phyloP scores from a whole-genome alignment of 2,888 invertebrate species.

The Onthophagus sagittarius region DNA sequence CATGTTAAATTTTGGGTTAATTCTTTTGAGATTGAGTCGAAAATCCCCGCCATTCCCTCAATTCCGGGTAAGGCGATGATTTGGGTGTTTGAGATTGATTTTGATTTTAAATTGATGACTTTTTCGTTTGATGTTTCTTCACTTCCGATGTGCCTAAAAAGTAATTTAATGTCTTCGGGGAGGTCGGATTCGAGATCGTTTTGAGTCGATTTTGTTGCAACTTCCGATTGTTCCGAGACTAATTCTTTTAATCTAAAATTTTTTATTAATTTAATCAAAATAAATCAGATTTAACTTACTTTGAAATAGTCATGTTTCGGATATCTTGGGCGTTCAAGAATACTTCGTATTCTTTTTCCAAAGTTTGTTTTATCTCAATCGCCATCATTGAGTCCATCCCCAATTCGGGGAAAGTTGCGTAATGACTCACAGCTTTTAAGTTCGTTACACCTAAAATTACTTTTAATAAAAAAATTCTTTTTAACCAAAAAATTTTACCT shows the following conservation, averaged over 20 bases:
- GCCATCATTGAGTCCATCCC: constrained; percentile 98
- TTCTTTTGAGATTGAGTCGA: constrained; percentile 53
- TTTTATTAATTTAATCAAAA: neutral
- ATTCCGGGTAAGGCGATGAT: constrained; percentile 59
- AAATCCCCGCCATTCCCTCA: constrained; percentile 50
- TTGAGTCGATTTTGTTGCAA: neutral
- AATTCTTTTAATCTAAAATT: neutral
- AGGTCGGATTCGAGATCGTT: neutral
- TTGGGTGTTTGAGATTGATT: constrained; percentile 28
- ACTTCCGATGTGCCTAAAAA: too few relatives aligned
- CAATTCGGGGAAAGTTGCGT: constrained; percentile 78
- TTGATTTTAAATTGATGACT: constrained; percentile 5
- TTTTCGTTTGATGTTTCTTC: constrained; percentile 49
- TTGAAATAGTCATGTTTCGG: constrained; percentile 72
- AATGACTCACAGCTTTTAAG: constrained; percentile 65
- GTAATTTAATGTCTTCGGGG: constrained; percentile 54
- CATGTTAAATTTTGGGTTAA: constrained; percentile 54
- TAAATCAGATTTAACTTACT: constrained; percentile 38
- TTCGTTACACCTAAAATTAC: constrained; percentile 56
- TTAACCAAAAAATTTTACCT: too few relatives aligned
- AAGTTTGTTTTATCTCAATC: constrained; percentile 89
- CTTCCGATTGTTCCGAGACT: constrained; percentile 25
- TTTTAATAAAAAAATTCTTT: neutral
- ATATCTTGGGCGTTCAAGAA: constrained; percentile 83
- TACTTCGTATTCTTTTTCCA: constrained; percentile 86